phyloP scores from a whole-genome alignment of 2,797 vertebrate genomes.

The Phyllotis vaccarum region DNA sequence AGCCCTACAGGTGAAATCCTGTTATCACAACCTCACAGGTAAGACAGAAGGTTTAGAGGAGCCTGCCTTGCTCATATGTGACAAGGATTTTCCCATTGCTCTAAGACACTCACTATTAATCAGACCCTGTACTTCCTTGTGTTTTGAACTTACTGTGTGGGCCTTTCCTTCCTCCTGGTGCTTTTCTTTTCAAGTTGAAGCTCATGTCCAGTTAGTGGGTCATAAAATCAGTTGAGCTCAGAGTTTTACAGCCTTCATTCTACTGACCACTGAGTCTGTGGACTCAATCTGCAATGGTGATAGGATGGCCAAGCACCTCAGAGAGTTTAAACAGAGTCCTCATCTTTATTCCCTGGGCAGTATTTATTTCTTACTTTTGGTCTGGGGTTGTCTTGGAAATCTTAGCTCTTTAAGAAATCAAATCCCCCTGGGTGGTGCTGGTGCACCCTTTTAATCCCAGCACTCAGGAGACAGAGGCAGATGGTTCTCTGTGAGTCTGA shows the following conservation, averaged over 20 bases:
- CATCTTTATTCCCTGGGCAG: no score
- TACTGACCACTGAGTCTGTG: no score
- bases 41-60: not conserved
- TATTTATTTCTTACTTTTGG: not conserved
- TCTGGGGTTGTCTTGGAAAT: not conserved
- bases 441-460: not conserved
- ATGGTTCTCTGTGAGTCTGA: not conserved
- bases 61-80: not conserved
- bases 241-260: not conserved
- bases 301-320: not conserved
- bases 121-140: not conserved
- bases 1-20: not conserved
- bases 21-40: not conserved
- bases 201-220: not conserved
- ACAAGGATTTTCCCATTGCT: not conserved
- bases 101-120: not conserved
- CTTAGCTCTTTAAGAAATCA: not conserved
- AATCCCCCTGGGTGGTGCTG: not conserved
- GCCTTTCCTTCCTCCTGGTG: no score
- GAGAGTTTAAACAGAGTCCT: not conserved
- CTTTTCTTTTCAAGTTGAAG: not conserved
- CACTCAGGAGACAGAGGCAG: not conserved
- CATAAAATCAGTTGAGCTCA: no score
- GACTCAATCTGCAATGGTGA: no score
- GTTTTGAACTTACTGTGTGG: not conserved